A percentile compares a stretch with the other conserved stretches of the same genome.
Evolutionary conservation across 2,113 vertebrate genomes (phyloP).

Genomic region (Misgurnus anguillicaudatus): DNA sequence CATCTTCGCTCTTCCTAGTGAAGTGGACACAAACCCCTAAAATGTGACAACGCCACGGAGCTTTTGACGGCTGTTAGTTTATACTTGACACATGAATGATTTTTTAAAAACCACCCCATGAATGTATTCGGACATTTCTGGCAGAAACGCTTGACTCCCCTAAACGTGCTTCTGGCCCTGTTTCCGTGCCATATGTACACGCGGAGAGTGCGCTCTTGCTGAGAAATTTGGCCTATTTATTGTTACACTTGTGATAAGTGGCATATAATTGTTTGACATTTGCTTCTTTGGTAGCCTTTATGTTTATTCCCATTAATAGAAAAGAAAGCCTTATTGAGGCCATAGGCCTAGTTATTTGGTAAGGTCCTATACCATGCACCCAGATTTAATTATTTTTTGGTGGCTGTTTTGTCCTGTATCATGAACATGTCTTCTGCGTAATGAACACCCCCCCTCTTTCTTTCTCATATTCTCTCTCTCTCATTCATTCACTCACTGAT

Average conservation of each 20-base stretch:
- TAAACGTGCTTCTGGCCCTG: slow-evolving; percentile 50
- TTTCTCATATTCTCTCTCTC: not conserved
- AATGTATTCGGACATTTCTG: slow-evolving; percentile 53
- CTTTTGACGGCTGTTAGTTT: slow-evolving; percentile 16
- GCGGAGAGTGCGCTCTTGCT: not conserved
- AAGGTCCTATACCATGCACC: not conserved
- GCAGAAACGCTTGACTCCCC: slow-evolving; percentile 48
- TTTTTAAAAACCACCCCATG: slow-evolving; percentile 42
- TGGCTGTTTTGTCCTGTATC: not conserved
- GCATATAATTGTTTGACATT: slow-evolving; percentile 13
- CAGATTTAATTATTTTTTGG: not conserved
- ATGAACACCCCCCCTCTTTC: not conserved
- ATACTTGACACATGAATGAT: slow-evolving; percentile 47
- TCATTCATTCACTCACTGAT: not conserved
- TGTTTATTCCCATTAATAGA: too few species aligned
- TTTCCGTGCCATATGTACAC: slow-evolving; percentile 51
- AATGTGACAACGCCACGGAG: slow-evolving; percentile 36
- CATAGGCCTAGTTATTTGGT: not conserved
- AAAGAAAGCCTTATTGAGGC: not conserved
- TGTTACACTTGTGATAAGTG: slow-evolving; percentile 28
- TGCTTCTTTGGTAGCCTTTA: not conserved
- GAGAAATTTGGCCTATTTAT: slow-evolving; percentile 37
- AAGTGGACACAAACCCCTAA: slow-evolving; percentile 13
- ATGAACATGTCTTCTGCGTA: not conserved
- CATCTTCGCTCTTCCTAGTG: slow-evolving; percentile 11